Percentiles rank a stretch among this genome's conserved stretches.
phyloP scores from a whole-genome alignment of 2,797 vertebrate genomes.

The Meda fulgida region DNA sequence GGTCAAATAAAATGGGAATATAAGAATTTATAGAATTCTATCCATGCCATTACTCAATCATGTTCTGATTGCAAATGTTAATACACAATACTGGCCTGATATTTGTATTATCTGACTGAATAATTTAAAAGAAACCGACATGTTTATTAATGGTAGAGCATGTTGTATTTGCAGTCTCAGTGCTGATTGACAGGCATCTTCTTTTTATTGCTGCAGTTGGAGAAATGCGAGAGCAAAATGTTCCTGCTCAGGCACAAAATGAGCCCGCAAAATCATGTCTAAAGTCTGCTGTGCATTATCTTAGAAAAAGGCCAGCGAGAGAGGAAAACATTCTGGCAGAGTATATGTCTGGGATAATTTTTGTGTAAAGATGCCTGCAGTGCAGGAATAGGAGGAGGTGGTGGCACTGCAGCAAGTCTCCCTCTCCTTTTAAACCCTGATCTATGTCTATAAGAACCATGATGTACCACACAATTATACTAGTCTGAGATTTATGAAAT shows the following conservation, averaged over 20 bases:
- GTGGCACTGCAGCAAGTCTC: conserved; percentile 58
- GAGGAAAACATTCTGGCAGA: conserved; percentile 18
- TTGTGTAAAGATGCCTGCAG: conserved; percentile 60
- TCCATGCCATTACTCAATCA: conserved; percentile 1
- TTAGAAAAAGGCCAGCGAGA: conserved; percentile 11
- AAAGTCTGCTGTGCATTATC: conserved; percentile 33
- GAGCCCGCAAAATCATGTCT: neutral
- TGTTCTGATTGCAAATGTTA: neutral
- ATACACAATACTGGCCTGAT: neutral
- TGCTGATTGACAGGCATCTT: conserved; percentile 11
- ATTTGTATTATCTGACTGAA: neutral
- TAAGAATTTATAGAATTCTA: neutral
- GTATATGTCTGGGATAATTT: conserved; percentile 45
- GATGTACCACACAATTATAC: neutral
- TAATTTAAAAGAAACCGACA: neutral
- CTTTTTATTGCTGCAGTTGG: neutral
- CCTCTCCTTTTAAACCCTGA: conserved; percentile 32
- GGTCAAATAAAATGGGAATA: neutral
- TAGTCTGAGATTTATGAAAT: neutral
- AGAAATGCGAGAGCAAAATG: conserved; percentile 15
- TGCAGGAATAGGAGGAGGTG: conserved; percentile 55
- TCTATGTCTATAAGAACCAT: neutral
- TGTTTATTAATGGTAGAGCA: neutral
- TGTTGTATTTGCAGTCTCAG: neutral
- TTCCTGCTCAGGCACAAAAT: neutral